phyloP scores from a whole-genome alignment of 2,113 vertebrate genomes.

The Sterrhoptilus dennistouni region DNA sequence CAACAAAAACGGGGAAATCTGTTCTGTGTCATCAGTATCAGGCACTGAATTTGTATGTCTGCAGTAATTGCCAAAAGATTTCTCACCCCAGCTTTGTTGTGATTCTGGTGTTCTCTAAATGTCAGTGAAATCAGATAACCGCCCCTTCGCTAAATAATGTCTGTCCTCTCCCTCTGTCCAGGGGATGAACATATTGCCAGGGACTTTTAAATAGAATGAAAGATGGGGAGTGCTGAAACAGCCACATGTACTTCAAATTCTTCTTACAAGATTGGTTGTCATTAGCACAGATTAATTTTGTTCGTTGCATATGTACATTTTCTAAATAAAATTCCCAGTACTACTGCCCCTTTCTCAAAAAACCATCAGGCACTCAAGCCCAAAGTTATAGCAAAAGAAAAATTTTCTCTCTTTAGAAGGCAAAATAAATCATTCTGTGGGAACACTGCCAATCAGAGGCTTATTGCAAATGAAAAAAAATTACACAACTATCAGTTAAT shows the following conservation, averaged over 20 bases:
- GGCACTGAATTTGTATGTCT: background rate
- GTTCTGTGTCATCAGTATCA: conserved; percentile 25
- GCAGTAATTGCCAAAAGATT: conserved; percentile 28
- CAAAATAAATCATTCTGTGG: background rate
- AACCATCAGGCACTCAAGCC: background rate
- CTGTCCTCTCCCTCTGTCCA: conserved; percentile 34
- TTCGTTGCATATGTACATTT: background rate
- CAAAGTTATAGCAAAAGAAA: background rate
- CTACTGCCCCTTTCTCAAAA: background rate
- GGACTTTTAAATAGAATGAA: conserved; percentile 55
- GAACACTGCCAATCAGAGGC: background rate
- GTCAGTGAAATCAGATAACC: conserved; percentile 48
- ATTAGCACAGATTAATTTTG: conserved; percentile 32
- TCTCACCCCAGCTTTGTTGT: conserved; percentile 22
- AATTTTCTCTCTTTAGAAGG: background rate
- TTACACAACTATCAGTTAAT: background rate
- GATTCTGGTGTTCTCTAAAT: conserved; percentile 25
- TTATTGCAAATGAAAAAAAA: background rate
- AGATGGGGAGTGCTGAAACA: conserved; percentile 30
- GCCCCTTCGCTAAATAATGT: conserved; percentile 5
- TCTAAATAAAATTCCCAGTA: background rate
- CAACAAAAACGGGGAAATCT: conserved; percentile 14
- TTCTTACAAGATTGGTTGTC: background rate
- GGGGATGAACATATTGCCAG: conserved; percentile 16
- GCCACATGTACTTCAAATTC: background rate